Evolutionary conservation across 2,113 vertebrate genomes (phyloP).

Genomic region (Peromyscus leucopus): DNA sequence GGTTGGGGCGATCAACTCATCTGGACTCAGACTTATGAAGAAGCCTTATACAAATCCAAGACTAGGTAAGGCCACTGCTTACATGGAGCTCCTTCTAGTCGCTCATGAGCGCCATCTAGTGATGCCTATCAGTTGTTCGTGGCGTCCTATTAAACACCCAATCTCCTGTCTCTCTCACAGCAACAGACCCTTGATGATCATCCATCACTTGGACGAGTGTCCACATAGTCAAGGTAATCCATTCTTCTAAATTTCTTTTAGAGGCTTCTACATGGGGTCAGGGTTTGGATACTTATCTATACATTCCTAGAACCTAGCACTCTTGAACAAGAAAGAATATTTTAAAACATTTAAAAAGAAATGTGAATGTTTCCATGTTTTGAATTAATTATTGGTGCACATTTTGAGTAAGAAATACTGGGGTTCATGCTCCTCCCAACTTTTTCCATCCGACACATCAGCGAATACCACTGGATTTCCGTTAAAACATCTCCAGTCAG

Average conservation of each 20-base stretch:
- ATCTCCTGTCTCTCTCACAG: slow-evolving; percentile 84
- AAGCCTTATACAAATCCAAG: slow-evolving; percentile 93
- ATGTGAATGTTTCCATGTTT: neutral
- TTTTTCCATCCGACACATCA: neutral
- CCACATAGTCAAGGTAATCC: slow-evolving; percentile 93
- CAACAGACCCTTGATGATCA: slow-evolving; percentile 96
- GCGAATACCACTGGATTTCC: neutral
- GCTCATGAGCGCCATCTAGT: slow-evolving; percentile 74
- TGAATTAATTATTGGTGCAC: neutral
- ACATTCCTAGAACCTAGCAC: neutral
- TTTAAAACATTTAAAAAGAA: slow-evolving; percentile 27
- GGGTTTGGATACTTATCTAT: neutral
- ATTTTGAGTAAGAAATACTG: neutral
- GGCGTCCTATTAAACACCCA: neutral
- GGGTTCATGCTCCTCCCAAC: neutral
- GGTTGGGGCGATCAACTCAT: slow-evolving; percentile 97
- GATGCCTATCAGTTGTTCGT: neutral
- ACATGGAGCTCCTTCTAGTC: neutral
- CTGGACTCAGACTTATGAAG: slow-evolving; percentile 98
- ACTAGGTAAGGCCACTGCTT: slow-evolving; percentile 84
- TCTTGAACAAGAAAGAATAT: slow-evolving; percentile 28
- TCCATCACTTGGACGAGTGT: slow-evolving; percentile 96
- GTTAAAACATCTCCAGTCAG: neutral
- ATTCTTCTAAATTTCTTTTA: slow-evolving; percentile 2
- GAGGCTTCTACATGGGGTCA: neutral